Evolutionary conservation across 1,140 invertebrate genomes (phyloP), one percentile per base, ranked within the genome.

Genomic region (Heliconius hermathena): DNA sequence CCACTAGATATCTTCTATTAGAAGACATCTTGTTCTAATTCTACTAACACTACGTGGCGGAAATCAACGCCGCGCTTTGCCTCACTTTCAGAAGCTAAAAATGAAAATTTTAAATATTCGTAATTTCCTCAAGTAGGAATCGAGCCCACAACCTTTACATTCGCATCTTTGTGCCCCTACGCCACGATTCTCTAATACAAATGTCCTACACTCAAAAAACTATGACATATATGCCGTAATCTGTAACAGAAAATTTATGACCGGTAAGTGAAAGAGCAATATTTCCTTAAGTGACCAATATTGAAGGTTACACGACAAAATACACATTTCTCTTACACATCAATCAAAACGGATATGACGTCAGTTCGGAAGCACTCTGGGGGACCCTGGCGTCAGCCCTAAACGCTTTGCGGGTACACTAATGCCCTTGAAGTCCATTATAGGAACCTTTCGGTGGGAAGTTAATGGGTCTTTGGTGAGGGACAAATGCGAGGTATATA

Each of bases 371-470:
- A 87, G 81, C 85, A 80, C 87, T 84, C 83, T 79, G 78, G 83
- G 87, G 81, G 84, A 83, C 60, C 80, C 81, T 84, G 85, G 83
- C 84, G 81, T 79, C 83, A 76, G 82, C 87, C 87, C 88, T 89
- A 88, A 87, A 88, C 81, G 86, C 85, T 74, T 88, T 86, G 81
- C 81, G 85, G 87, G 88, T 86, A 88, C 88, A 90, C 89, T 91
- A 92, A 91, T 92, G 88, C 84, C 79, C 85, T 81, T 81, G 74
- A 87, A 85, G 85, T 82, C 85, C 87, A 90, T 90, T 89, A 90
- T 85, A 87, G 79, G 84, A 87, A 87, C 85, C 87, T 87, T 89
- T 88, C 81, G 82, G 83, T 82, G 79, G 75, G 81, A 87, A 88
- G 84, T 88, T 90, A 90, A 90, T 90, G 88, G 88, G 85, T 79